phyloP scores from a whole-genome alignment of 2,888 invertebrate species.

The Palloptera scutellata region DNA sequence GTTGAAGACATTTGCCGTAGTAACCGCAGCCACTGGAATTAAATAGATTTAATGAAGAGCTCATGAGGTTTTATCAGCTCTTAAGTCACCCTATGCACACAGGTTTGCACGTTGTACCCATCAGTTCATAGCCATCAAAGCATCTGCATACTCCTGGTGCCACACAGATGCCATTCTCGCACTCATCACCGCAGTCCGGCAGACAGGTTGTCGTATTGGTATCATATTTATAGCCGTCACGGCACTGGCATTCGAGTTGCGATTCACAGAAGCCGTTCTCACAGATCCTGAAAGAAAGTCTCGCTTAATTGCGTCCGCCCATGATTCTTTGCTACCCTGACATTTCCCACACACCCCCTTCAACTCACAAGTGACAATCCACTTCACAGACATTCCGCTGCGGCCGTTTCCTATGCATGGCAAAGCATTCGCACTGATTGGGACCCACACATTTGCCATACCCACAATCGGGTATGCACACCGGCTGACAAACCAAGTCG shows the following conservation, averaged over 20 bases:
- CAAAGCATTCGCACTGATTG: slow-evolving; percentile 59
- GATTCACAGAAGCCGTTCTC: slow-evolving; percentile 67
- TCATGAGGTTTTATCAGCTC: not conserved
- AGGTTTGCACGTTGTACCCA: slow-evolving; percentile 54
- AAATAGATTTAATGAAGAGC: not conserved
- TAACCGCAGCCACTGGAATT: slow-evolving; percentile 52
- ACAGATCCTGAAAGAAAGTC: slow-evolving; percentile 50
- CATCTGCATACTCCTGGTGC: slow-evolving; percentile 71
- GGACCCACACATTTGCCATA: slow-evolving; percentile 58
- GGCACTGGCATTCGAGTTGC: slow-evolving; percentile 58
- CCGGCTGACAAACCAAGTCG: slow-evolving; percentile 57
- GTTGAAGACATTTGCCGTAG: slow-evolving; percentile 56
- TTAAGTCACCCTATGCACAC: slow-evolving; percentile 54
- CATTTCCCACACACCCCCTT: not conserved
- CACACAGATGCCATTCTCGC: slow-evolving; percentile 68
- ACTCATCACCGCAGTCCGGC: slow-evolving; percentile 54
- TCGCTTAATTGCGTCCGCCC: slow-evolving; percentile 62
- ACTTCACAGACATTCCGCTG: slow-evolving; percentile 57
- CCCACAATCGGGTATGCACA: slow-evolving; percentile 59
- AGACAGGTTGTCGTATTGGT: slow-evolving; percentile 52
- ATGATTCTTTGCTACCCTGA: no score
- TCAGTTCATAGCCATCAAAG: slow-evolving; percentile 66
- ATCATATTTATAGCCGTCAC: slow-evolving; percentile 56
- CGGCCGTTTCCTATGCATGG: slow-evolving; percentile 61
- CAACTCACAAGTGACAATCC: slow-evolving; percentile 55